These are phyloP conservation scores for Ormyrus rosae DNA, from an alignment of 2,888 invertebrate genomes.

Conservation along the genomic window DNA sequence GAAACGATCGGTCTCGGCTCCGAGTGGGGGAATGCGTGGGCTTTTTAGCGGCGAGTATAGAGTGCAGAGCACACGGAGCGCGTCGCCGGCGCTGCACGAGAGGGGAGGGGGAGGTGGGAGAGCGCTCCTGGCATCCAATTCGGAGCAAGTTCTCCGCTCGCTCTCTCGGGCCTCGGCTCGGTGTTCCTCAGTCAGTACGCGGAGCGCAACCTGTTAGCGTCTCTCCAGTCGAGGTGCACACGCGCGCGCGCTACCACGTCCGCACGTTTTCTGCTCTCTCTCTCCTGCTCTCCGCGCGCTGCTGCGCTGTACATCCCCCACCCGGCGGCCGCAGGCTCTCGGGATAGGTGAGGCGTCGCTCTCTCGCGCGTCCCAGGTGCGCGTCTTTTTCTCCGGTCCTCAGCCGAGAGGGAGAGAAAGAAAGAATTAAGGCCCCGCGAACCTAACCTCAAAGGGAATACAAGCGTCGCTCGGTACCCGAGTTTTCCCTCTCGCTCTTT, in stretches of 20 bases:
- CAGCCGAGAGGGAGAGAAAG: slow-evolving; percentile 2
- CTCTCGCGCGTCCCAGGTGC: slow-evolving; percentile 20
- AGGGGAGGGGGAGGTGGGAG: slow-evolving; percentile 50
- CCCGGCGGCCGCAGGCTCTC: background rate
- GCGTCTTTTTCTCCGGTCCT: background rate
- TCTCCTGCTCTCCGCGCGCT: too few relatives aligned
- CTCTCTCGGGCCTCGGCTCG: slow-evolving; percentile 7
- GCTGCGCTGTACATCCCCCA: background rate
- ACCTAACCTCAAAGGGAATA: slow-evolving; percentile 48
- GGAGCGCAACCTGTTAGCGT: slow-evolving; percentile 68
- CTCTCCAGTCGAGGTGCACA: slow-evolving; percentile 49
- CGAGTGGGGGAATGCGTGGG: slow-evolving; percentile 52
- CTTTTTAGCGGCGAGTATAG: slow-evolving; percentile 9
- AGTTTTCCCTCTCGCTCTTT: slow-evolving; percentile 1
- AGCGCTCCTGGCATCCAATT: slow-evolving; percentile 46
- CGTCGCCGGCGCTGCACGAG: background rate
- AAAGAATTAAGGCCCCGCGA: background rate
- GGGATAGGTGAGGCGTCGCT: background rate
- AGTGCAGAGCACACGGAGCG: too few relatives aligned
- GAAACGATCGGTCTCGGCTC: too few relatives aligned
- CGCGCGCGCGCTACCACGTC: slow-evolving; percentile 6
- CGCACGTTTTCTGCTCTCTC: slow-evolving; percentile 8
- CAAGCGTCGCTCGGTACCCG: background rate
- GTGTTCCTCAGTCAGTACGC: slow-evolving; percentile 65
- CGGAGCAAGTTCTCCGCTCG: slow-evolving; percentile 54